A percentile compares a stretch with the other conserved stretches of the same genome.
phyloP scores from a whole-genome alignment of 2,888 invertebrate species.

The Zeuzera pyrina region DNA sequence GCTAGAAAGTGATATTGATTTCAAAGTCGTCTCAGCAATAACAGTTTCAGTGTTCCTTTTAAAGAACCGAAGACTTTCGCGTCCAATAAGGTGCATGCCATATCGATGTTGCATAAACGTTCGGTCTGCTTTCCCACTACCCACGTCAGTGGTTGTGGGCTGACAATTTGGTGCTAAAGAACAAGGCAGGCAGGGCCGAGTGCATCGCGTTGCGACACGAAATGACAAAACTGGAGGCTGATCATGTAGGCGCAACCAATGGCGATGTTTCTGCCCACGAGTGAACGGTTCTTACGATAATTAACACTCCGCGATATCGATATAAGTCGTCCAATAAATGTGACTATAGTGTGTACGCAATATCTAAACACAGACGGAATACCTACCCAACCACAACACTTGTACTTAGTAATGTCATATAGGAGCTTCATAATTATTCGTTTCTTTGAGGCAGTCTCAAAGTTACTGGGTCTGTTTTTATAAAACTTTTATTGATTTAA shows the following conservation, averaged over 20 bases:
- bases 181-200: slow-evolving; percentile 26
- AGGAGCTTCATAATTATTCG: too few relatives aligned
- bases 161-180: slow-evolving; percentile 50
- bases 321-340: too few relatives aligned
- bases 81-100: slow-evolving; percentile 48
- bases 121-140: slow-evolving; percentile 63
- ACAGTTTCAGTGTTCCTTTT: too few relatives aligned
- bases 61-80: slow-evolving; percentile 47
- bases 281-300: neutral
- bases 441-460: too few relatives aligned
- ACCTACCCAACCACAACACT: too few relatives aligned
- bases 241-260: slow-evolving; percentile 40
- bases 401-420: too few relatives aligned
- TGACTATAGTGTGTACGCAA: too few relatives aligned
- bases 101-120: slow-evolving; percentile 53
- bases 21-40: too few relatives aligned
- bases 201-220: slow-evolving; percentile 52
- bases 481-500: too few relatives aligned
- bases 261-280: slow-evolving; percentile 30
- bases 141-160: slow-evolving; percentile 53
- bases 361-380: too few relatives aligned
- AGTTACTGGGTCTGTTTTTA: too few relatives aligned
- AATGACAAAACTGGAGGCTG: slow-evolving; percentile 31
- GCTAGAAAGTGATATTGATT: too few relatives aligned
- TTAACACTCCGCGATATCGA: slow-evolving; percentile 30